Base-by-base conservation (phyloP, 2,888 invertebrate species). In the Morinoia aosen region DNA sequence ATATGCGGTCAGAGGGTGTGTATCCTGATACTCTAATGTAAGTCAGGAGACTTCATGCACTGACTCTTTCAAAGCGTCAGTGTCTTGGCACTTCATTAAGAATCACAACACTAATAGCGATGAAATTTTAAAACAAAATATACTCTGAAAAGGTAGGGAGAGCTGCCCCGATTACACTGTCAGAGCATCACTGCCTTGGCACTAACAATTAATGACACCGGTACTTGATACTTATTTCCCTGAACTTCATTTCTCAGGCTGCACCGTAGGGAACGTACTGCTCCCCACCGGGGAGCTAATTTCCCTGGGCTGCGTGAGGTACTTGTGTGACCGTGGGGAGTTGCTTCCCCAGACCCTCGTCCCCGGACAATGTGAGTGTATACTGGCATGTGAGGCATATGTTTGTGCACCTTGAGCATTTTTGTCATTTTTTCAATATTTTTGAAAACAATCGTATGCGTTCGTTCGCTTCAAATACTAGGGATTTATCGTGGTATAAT, bases 341-440 rank as follows among this genome's bases (percentile, higher is more conserved):
- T 33, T 93, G 93, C 93, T 57, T 0, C 56, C 93, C 19, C 93
- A 93, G 19, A 93, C 56, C n/a, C 93, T 93, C 93, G 25, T 57
- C 19, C 93, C 93, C 10, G 57, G 11, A 19, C 33, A 57, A 12
- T 93, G 93, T 93, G 56, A 93, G 93, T 93, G 57, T 25, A 91
- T 39, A 8, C 61, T 4, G 48, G 33, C 76, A 33, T 10, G 25
- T 76, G 19, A 33, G 19, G 76, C 76, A 0, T 19, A 33, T 76
- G 76, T 19, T 33, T 88, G 25, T 88, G 11, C 88, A 3, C 39
- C n/a, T 19, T 88, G 8, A 64, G 16, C n/a, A 11, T 88, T 88
- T 88, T 39, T 19, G 11, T 88, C 33, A 12, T 39, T n/a, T 11
- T 11, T 3, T 88, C 88, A 88, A 4, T 11, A 33, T 90, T 90